These are phyloP conservation scores for Siniperca scherzeri DNA, from an alignment of 2,797 vertebrate species.

Conservation along the genomic window DNA sequence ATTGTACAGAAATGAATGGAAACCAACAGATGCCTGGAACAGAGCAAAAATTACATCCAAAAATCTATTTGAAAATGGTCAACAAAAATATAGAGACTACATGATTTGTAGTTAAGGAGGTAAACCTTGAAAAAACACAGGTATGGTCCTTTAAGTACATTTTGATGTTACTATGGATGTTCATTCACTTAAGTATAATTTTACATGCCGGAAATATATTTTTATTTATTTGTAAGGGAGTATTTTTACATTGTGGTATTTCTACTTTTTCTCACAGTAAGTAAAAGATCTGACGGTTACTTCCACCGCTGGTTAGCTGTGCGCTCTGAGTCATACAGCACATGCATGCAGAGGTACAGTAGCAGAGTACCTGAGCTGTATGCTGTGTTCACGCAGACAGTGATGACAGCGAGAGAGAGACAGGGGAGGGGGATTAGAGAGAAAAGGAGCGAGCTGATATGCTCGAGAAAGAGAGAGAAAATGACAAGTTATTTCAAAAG, in stretches of 20 bases:
- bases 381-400: constrained; percentile 32
- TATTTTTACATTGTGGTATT: not conserved
- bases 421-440: constrained; percentile 24
- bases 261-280: not conserved
- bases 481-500: constrained; percentile 73
- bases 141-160: not conserved
- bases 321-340: constrained; percentile 26
- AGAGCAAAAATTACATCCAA: too few species aligned
- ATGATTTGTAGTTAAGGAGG: not conserved
- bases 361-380: constrained; percentile 37
- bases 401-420: constrained; percentile 26
- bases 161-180: not conserved
- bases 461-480: constrained; percentile 50
- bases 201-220: not conserved
- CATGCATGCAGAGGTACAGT: constrained; percentile 50
- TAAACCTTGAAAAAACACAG: not conserved
- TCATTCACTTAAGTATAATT: not conserved
- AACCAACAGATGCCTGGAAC: not conserved
- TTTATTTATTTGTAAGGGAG: not conserved
- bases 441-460: constrained; percentile 50
- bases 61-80: not conserved
- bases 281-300: not conserved
- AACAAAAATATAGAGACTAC: not conserved
- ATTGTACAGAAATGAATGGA: not conserved
- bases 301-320: not conserved